Evolutionary conservation across 2,888 invertebrate species (phyloP), one percentile per base, ranked within the genome.

Genomic region (Xestoiulus laeticollis): DNA sequence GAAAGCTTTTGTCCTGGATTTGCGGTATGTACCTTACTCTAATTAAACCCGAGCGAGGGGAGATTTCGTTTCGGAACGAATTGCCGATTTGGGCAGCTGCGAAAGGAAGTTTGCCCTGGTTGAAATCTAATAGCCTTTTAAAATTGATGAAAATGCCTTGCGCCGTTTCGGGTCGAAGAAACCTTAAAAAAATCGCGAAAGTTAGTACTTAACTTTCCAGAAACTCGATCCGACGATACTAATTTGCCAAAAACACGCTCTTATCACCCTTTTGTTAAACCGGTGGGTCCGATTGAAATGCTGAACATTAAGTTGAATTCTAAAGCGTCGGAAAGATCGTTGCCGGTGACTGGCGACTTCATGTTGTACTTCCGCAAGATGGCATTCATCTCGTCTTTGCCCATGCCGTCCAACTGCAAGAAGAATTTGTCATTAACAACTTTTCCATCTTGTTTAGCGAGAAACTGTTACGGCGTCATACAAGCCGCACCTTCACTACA

Each of bases 101-200:
- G 93, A 99, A 99, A 38, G 99, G 99, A 53, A 99, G 92, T 89
- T 95, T 95, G 10, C 98, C 99, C 91, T 98, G 98, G 92, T 99
- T 99, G 92, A 99, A 99, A 92, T 99, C 99, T 87, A 99, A 92
- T 38, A 99, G 94, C 19, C 99, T 94, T 92, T 99, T 99, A 92
- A 99, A 99, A 93, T 99, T 99, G 0, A 99, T 99, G 93, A 99
- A 99, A 90, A 99, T 99, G 38, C 99, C 99, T 92, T 99, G 99
- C 0, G 99, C 99, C 19, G 99, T 99, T 93, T 99, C 99, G 32
- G 99, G 99, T 89, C 99, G 94, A 32, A 99, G 93, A 91, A 96
- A 99, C 22, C 95, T 95, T 90, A 86, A 90, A 90, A 89, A 87
- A n/a, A 84, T 88, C 44, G 32, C 19, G 32, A 85, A 16, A 30